Percentiles rank a stretch among this genome's conserved stretches.
Conservation (phyloP, 2,888 invertebrate genomes). For the Octonoba sinensis region DNA sequence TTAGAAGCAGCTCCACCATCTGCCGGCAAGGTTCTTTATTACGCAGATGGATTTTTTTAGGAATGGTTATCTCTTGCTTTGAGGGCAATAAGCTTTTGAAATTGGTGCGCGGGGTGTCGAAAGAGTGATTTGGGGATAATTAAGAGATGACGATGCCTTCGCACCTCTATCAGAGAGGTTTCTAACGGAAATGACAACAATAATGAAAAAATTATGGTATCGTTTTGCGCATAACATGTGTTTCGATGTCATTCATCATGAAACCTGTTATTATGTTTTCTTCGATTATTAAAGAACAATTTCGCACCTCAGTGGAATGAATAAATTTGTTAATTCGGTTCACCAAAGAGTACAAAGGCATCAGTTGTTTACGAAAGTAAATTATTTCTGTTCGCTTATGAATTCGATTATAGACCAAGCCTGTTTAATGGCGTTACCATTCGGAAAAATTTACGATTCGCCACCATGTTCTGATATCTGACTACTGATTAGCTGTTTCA, state of each 20-base stretch:
- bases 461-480: too few species aligned
- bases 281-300: conserved; percentile 58
- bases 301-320: conserved; percentile 47
- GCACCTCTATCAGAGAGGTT: conserved; percentile 37
- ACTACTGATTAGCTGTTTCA: too few species aligned
- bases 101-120: conserved; percentile 46
- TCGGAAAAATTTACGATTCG: too few species aligned
- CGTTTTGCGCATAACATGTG: conserved; percentile 48
- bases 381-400: conserved; percentile 40
- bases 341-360: not conserved
- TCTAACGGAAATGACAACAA: conserved; percentile 33
- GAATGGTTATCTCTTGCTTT: conserved; percentile 22
- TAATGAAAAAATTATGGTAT: conserved; percentile 39
- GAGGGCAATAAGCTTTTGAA: conserved; percentile 19
- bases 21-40: conserved; percentile 50
- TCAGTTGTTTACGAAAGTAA: conserved; percentile 20
- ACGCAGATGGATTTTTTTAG: conserved; percentile 54
- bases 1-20: conserved; percentile 52
- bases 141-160: conserved; percentile 52
- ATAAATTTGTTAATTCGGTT: conserved; percentile 47
- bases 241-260: conserved; percentile 58
- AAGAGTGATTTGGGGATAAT: conserved; percentile 60
- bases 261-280: conserved; percentile 57
- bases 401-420: not conserved
- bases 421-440: too few species aligned